Evolutionary conservation across 2,888 invertebrate genomes (phyloP).

Genomic region (Xylophagus ater): DNA sequence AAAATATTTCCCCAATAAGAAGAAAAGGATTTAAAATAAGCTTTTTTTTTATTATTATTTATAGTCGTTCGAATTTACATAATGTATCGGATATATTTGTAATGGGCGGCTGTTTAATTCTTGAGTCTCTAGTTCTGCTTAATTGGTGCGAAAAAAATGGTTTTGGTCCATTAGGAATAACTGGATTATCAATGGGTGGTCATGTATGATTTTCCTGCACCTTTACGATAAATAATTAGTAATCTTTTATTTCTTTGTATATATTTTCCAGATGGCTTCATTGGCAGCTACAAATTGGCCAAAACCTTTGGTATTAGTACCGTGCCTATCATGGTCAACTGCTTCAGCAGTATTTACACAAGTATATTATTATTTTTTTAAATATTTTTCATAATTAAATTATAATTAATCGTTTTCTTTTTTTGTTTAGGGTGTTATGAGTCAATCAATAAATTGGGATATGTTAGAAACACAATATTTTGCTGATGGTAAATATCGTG

Average conservation of each 20-base stretch:
- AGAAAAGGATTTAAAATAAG: slow-evolving; percentile 3
- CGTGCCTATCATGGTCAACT: slow-evolving; percentile 95
- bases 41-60: slow-evolving; percentile 6
- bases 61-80: slow-evolving; percentile 79
- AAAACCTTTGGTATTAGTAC: slow-evolving; percentile 84
- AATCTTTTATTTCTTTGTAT: background rate
- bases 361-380: slow-evolving; percentile 8
- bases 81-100: slow-evolving; percentile 97
- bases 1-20: slow-evolving; percentile 3
- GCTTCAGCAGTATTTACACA: slow-evolving; percentile 92
- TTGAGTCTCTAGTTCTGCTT: slow-evolving; percentile 83
- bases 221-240: background rate
- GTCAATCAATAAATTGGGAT: slow-evolving; percentile 89
- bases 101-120: slow-evolving; percentile 93
- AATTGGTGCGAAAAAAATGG: slow-evolving; percentile 91
- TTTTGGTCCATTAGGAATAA: slow-evolving; percentile 85
- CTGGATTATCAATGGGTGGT: slow-evolving; percentile 96
- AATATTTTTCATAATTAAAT: background rate
- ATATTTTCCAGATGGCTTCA: slow-evolving; percentile 78
- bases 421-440: slow-evolving; percentile 81
- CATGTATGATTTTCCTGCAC: slow-evolving; percentile 57
- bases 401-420: slow-evolving; percentile 8
- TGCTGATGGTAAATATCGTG: slow-evolving; percentile 65
- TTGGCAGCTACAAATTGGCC: slow-evolving; percentile 94
- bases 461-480: slow-evolving; percentile 79